Base-by-base conservation (phyloP, 2,888 invertebrate genomes). In the Temnothorax unifasciatus region DNA sequence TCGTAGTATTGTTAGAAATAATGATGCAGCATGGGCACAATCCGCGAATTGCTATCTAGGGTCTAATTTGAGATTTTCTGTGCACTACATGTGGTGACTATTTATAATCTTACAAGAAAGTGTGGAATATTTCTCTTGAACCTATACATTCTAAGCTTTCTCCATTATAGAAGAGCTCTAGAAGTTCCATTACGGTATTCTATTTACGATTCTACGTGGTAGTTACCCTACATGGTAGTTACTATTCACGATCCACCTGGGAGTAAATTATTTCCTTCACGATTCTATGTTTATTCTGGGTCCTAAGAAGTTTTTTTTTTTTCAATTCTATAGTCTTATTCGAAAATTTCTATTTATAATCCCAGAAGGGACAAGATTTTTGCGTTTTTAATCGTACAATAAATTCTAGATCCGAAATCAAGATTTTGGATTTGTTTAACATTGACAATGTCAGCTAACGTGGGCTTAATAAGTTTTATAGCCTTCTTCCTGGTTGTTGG, bases 41-140 rank as follows among this genome's bases (percentile, higher is more conserved):
- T 34, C n/a, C 11, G 3, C 41, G 13, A 13, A 59, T 75, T 44
- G n/a, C 29, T 2, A 13, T 50, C 29, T 74, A 25, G 8, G 2
- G 61, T 61, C 59, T 41, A 47, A 11, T 8, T 11, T 47, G 18
- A 11, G 1, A 52, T 76, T n/a, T 21, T 6, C 11, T 4, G n/a
- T n/a, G n/a, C 29, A 5, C 13, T 15, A 52, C 38, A 41, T 9
- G 15, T n/a, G 41, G 13, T 25, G 15, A 2, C 38, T 68, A 68
- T 54, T 77, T 77, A 44, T 77, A 68, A 64, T 64, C 76, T 6
- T 15, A 41, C n/a, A 21, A 44, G 9, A 21, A 76, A 64, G 25
- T 3, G 25, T 15, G 5, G 18, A 29, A 41, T n/a, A 41, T 54
- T 9, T 68, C 13, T 47, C 47, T 52, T 3, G 50, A 50, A n/a